Conservation (phyloP, 1,140 invertebrate species). For the Nasonia longicornis region DNA sequence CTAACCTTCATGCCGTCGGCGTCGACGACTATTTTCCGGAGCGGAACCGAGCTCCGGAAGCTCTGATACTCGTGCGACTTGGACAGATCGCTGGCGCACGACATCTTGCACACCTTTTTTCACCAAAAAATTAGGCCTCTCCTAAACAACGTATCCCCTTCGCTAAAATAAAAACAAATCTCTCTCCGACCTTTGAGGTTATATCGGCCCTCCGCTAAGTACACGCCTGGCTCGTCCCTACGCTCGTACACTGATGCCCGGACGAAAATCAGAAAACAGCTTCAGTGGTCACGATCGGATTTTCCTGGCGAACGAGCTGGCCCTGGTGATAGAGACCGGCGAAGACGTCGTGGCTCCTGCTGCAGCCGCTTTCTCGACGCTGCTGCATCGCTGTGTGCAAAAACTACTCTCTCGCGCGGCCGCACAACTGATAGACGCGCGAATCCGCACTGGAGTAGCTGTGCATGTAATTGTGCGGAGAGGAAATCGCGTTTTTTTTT, state of each 20-base stretch:
- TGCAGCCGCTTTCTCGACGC: not conserved
- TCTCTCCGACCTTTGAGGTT: not conserved
- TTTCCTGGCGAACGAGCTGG: not conserved
- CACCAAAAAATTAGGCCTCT: not conserved
- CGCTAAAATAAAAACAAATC: not conserved
- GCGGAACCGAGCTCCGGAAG: conserved; percentile 85
- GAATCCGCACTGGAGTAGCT: not conserved
- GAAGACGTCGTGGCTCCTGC: not conserved
- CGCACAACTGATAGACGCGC: not conserved
- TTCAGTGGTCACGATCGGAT: not conserved
- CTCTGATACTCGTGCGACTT: conserved; percentile 86
- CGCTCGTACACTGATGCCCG: too few relatives aligned
- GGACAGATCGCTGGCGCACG: conserved; percentile 78
- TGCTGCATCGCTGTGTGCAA: not conserved
- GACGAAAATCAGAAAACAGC: not conserved
- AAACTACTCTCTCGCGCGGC: too few relatives aligned
- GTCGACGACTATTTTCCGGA: conserved; percentile 86
- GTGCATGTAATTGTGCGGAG: too few relatives aligned
- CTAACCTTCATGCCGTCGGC: conserved; percentile 80
- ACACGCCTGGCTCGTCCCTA: too few relatives aligned
- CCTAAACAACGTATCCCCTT: not conserved
- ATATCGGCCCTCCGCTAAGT: not conserved
- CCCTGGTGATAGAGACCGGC: not conserved
- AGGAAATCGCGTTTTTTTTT: too few relatives aligned
- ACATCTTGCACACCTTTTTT: conserved; percentile 65